Conservation (phyloP, 2,797 vertebrate species). For the Oryzias dopingdopingensis region DNA sequence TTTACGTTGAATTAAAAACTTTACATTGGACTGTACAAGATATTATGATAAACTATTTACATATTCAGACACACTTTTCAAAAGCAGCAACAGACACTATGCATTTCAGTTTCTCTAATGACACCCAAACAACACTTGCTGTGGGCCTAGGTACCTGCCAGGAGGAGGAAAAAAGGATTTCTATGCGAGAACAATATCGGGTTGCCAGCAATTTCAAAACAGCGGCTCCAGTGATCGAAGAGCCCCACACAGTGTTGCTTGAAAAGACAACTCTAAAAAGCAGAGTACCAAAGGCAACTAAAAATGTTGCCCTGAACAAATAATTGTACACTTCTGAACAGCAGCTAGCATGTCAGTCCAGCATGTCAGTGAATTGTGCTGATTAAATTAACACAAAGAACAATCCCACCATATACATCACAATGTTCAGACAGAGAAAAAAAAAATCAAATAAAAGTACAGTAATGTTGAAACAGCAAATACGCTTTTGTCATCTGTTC, state of each 20-base stretch:
- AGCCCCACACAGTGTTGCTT: slow-evolving; percentile 90
- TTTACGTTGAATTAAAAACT: slow-evolving; percentile 99
- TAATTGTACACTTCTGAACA: slow-evolving; percentile 94
- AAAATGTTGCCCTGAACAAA: slow-evolving; percentile 85
- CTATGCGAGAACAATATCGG: slow-evolving; percentile 86
- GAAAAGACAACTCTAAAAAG: slow-evolving; percentile 84
- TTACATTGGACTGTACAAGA: slow-evolving; percentile 99
- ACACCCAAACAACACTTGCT: slow-evolving; percentile 93
- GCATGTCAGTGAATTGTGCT: slow-evolving; percentile 99
- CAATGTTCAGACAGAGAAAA: slow-evolving; percentile 84
- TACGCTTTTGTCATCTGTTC: slow-evolving; percentile 84
- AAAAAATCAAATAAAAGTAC: slow-evolving; percentile 81
- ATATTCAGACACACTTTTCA: slow-evolving; percentile 98
- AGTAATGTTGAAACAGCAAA: slow-evolving; percentile 93
- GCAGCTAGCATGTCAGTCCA: slow-evolving; percentile 99
- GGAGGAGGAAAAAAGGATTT: slow-evolving; percentile 76
- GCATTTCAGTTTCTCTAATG: slow-evolving; percentile 89
- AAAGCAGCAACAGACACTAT: slow-evolving; percentile 99
- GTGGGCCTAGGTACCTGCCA: slow-evolving; percentile 91
- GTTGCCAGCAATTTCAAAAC: slow-evolving; percentile 83
- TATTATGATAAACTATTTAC: slow-evolving; percentile 99
- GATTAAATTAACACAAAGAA: slow-evolving; percentile 99
- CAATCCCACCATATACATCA: slow-evolving; percentile 98
- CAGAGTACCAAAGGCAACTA: slow-evolving; percentile 91
- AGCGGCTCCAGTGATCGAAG: slow-evolving; percentile 76